Percentiles rank a stretch among this genome's conserved stretches.
phyloP scores from a whole-genome alignment of 2,888 invertebrate species.

The Vesta saturnalis region DNA sequence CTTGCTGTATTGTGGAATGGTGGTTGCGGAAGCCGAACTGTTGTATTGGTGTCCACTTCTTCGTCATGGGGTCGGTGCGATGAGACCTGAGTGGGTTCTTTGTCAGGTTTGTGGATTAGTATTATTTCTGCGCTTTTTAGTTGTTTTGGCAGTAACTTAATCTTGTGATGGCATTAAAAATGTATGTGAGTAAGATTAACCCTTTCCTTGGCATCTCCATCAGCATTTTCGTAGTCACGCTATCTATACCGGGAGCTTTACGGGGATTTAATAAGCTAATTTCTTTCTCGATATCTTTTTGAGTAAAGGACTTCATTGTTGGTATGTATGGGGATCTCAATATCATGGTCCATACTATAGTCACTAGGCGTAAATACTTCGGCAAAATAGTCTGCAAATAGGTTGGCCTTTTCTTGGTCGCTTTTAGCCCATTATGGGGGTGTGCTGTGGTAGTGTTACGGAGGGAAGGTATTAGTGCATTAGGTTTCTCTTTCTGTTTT shows the following conservation, averaged over 20 bases:
- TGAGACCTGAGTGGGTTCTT: not conserved
- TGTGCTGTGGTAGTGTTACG: not conserved
- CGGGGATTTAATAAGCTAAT: too few relatives aligned
- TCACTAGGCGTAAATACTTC: not conserved
- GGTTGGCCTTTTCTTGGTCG: not conserved
- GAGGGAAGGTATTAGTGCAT: not conserved
- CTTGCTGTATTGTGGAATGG: too few relatives aligned
- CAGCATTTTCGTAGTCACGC: too few relatives aligned
- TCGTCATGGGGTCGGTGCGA: not conserved
- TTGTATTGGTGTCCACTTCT: not conserved
- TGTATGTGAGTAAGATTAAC: not conserved
- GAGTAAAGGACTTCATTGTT: conserved; percentile 13
- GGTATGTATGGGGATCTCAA: conserved; percentile 12
- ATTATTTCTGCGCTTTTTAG: too few relatives aligned
- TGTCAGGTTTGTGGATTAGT: conserved; percentile 16
- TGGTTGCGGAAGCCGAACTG: conserved; percentile 5
- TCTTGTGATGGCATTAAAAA: conserved; percentile 19
- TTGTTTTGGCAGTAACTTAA: not conserved
- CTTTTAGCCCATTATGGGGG: conserved; percentile 1
- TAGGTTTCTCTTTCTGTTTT: not conserved
- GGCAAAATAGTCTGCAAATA: conserved; percentile 9
- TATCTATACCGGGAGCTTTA: too few relatives aligned
- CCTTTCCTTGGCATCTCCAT: conserved; percentile 8
- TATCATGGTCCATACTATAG: not conserved
- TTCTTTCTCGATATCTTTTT: conserved; percentile 11